A percentile compares a stretch with the other conserved stretches of the same genome.
Conservation (phyloP, 1,140 invertebrate genomes). For the Diuraphis noxia region DNA sequence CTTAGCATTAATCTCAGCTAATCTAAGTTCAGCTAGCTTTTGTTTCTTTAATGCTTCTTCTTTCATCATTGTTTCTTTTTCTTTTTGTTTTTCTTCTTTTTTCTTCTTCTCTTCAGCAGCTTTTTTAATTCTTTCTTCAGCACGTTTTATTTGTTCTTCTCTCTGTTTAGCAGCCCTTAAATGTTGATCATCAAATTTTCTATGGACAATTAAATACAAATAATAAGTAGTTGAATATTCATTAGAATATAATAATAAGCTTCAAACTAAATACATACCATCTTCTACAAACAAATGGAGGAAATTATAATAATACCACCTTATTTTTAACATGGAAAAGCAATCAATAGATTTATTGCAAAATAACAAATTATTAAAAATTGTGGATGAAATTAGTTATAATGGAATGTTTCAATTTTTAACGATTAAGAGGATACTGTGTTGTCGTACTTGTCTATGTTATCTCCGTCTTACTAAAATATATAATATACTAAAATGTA, state of each 20-base stretch:
- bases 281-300: background rate
- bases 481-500: no score
- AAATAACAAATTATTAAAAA: no score
- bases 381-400: no score
- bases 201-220: background rate
- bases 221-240: background rate
- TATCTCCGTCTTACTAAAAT: no score
- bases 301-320: background rate
- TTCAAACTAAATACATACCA: background rate
- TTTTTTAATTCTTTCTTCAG: conserved; percentile 36
- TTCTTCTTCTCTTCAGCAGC: background rate
- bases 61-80: conserved; percentile 30
- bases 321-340: no score
- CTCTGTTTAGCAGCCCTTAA: conserved; percentile 29
- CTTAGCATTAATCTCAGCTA: conserved; percentile 32
- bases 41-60: conserved; percentile 39
- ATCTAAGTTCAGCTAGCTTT: conserved; percentile 24
- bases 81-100: conserved; percentile 39
- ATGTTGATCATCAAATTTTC: conserved; percentile 42
- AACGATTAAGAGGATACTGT: no score
- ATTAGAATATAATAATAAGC: background rate
- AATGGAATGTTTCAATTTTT: no score
- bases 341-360: no score
- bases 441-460: no score
- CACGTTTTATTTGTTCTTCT: conserved; percentile 36